These are phyloP conservation scores for Dipodomys merriami DNA, from an alignment of 2,113 vertebrate species.

Conservation along the genomic window DNA sequence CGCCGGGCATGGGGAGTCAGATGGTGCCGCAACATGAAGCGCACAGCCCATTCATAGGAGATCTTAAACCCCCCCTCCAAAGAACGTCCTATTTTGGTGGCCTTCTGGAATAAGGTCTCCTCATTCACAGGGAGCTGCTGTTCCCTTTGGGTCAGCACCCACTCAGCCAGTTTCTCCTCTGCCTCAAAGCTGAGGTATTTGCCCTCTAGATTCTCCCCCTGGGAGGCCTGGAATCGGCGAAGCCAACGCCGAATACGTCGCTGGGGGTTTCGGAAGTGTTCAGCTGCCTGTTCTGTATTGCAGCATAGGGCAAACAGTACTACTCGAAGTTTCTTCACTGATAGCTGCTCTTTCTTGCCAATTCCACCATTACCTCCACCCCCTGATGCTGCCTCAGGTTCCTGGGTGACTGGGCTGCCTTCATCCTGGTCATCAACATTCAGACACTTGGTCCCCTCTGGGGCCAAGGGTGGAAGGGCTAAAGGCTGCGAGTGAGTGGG, in stretches of 20 bases:
- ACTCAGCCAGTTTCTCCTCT: conserved; percentile 90
- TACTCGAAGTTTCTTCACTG: conserved; percentile 90
- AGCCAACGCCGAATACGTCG: conserved; percentile 90
- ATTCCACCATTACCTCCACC: conserved; percentile 47
- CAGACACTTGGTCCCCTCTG: conserved; percentile 63
- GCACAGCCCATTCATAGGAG: conserved; percentile 95
- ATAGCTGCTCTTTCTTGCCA: conserved; percentile 85
- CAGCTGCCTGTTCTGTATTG: conserved; percentile 88
- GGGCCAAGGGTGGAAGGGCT: conserved; percentile 26
- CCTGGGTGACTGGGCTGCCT: conserved; percentile 46
- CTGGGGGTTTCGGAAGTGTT: conserved; percentile 87
- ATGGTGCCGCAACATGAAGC: conserved; percentile 92
- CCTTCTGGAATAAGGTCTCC: conserved; percentile 92
- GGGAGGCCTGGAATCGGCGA: conserved; percentile 82
- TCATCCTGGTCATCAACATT: conserved; percentile 68
- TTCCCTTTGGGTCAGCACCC: conserved; percentile 92
- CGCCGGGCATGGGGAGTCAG: conserved; percentile 84
- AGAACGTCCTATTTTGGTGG: conserved; percentile 89
- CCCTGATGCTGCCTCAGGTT: conserved; percentile 55
- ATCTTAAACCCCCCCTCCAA: conserved; percentile 90
- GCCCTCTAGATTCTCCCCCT: conserved; percentile 82
- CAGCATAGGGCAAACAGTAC: conserved; percentile 92
- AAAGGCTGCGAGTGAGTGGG: conserved; percentile 52
- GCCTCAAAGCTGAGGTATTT: conserved; percentile 88
- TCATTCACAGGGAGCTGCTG: conserved; percentile 94